Conservation (phyloP, 2,888 invertebrate genomes). For the Hirudinaria manillensis region DNA sequence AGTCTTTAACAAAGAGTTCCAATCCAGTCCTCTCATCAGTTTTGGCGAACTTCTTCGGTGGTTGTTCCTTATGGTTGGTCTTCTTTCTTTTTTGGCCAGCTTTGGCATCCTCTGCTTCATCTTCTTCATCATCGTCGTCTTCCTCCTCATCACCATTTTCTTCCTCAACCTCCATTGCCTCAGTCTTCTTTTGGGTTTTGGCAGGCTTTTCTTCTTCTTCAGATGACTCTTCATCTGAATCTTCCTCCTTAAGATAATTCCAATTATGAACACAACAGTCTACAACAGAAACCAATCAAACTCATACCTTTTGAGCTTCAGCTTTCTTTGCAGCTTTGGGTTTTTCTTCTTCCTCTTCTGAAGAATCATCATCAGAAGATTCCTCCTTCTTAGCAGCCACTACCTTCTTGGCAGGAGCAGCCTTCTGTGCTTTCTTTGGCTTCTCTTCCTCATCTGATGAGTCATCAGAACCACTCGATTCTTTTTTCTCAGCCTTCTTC, state of each 20-base stretch:
- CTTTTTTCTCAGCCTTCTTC: not conserved
- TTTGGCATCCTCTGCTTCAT: not conserved
- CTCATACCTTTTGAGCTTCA: not conserved
- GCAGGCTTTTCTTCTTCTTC: slow-evolving; percentile 14
- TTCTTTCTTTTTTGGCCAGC: slow-evolving; percentile 19
- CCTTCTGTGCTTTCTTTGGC: not conserved
- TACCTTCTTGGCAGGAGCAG: not conserved
- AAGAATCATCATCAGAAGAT: not conserved
- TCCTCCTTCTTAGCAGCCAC: slow-evolving; percentile 4
- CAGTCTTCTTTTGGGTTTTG: not conserved
- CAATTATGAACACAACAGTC: too few species aligned
- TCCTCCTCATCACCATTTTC: slow-evolving; percentile 14
- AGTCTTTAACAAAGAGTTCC: slow-evolving; percentile 26
- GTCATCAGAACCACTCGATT: not conserved
- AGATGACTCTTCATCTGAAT: not conserved
- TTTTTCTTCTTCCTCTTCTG: slow-evolving; percentile 9
- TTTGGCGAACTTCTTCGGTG: not conserved
- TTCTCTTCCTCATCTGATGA: slow-evolving; percentile 10
- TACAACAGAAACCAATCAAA: too few species aligned
- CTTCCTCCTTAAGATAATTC: not conserved
- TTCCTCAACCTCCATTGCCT: slow-evolving; percentile 11
- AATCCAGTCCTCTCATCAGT: slow-evolving; percentile 1
- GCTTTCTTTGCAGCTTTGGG: slow-evolving; percentile 4
- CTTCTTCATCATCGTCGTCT: slow-evolving; percentile 23
- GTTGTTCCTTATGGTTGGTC: not conserved